phyloP scores from a whole-genome alignment of 2,797 vertebrate genomes.

The Trematomus bernacchii region DNA sequence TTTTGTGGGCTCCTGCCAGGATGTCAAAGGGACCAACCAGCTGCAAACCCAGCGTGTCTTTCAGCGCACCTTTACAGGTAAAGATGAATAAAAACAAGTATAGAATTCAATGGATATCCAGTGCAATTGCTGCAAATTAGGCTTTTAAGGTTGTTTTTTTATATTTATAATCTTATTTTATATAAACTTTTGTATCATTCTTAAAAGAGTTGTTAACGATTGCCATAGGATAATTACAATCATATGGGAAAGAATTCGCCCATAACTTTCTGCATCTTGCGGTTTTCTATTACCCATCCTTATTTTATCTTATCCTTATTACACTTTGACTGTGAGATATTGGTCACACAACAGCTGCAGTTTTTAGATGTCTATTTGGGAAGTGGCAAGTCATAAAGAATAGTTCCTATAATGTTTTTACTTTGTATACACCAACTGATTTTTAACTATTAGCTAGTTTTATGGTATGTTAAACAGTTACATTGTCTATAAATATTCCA shows the following conservation, averaged over 20 bases:
- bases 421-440: not conserved
- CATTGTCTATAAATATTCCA: not conserved
- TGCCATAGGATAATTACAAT: not conserved
- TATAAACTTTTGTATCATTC: too few relatives aligned
- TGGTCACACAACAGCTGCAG: not conserved
- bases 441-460: not conserved
- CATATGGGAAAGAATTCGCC: not conserved
- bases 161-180: not conserved
- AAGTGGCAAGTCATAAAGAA: not conserved
- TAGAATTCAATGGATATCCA: not conserved
- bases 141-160: not conserved
- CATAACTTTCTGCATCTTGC: not conserved
- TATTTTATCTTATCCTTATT: not conserved
- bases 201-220: too few relatives aligned
- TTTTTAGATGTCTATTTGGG: not conserved
- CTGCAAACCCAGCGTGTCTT: slow-evolving; percentile 87
- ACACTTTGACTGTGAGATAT: too few relatives aligned
- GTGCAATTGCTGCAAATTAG: not conserved
- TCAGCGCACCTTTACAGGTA: slow-evolving; percentile 85
- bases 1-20: slow-evolving; percentile 91
- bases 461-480: not conserved
- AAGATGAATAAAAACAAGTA: not conserved
- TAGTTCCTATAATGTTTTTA: not conserved
- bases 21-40: slow-evolving; percentile 96
- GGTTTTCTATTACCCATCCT: not conserved